Percentiles rank a stretch among this genome's conserved stretches.
These are phyloP conservation scores for Unio delphinus DNA, from an alignment of 2,888 invertebrate species.

Conservation along the genomic window DNA sequence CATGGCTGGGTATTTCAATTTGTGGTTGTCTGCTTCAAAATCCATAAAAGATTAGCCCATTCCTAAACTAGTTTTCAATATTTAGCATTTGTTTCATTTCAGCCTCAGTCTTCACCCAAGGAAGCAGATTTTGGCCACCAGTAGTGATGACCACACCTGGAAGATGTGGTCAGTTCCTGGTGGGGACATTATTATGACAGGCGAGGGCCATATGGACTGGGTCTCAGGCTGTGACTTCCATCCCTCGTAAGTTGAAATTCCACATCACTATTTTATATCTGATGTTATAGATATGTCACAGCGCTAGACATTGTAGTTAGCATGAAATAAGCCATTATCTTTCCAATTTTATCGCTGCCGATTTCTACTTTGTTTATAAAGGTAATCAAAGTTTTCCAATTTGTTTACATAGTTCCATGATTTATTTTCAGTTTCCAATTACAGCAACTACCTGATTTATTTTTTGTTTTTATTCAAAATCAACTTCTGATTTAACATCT, in stretches of 20 bases:
- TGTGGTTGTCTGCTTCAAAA: not conserved
- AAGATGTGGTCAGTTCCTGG: slow-evolving; percentile 71
- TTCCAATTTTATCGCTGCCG: too few species aligned
- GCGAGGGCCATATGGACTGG: slow-evolving; percentile 72
- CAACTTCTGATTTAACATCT: too few species aligned
- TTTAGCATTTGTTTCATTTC: slow-evolving; percentile 3
- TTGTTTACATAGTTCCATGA: too few species aligned
- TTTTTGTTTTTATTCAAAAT: too few species aligned
- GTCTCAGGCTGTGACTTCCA: slow-evolving; percentile 71
- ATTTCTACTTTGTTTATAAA: too few species aligned
- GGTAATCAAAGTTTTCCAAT: too few species aligned
- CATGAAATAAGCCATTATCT: too few species aligned
- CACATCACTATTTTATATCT: too few species aligned
- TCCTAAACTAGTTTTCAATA: not conserved
- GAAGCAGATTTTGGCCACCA: slow-evolving; percentile 70
- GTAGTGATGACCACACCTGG: slow-evolving; percentile 71
- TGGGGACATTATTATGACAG: slow-evolving; percentile 70
- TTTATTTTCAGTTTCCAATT: too few species aligned
- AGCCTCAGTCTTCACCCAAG: slow-evolving; percentile 70
- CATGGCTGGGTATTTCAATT: not conserved
- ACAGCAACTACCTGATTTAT: too few species aligned
- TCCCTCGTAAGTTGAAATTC: slow-evolving; percentile 61
- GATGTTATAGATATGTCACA: too few species aligned
- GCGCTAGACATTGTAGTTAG: too few species aligned
- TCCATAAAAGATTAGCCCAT: not conserved